Base-by-base conservation (phyloP, 2,888 invertebrate genomes). In the Sepioteuthis lessoniana region DNA sequence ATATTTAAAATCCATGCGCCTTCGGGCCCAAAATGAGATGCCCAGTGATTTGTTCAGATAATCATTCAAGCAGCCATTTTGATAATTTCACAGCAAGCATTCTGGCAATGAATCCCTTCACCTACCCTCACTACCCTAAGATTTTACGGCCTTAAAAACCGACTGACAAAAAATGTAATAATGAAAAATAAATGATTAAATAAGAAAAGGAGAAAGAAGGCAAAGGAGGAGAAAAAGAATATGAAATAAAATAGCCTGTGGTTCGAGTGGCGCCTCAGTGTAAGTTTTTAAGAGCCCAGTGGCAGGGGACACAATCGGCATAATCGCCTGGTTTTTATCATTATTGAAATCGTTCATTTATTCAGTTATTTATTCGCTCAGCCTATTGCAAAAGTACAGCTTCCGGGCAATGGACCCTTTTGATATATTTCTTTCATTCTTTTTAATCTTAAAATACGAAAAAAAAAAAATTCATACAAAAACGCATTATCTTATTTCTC, bases 281-380 rank as follows among this genome's bases (percentile, higher is more conserved):
- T 25, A 76, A 76, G n/a, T 76, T n/a, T 35, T 55, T 16, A 76
- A 76, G 76, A 76, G 76, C 76, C 16, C n/a, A 76, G 76, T n/a
- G 76, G n/a, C n/a, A 76, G 76, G 76, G 76, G 76, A 76, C n/a
- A 76, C 76, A 76, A 76, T 76, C 76, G 16, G 76, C n/a, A 76
- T 76, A n/a, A 76, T 76, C 76, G 76, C n/a, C 76, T 16, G 16
- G n/a, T 76, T 76, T 60, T 76, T 76, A 76, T 76, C 76, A n/a
- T 76, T n/a, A 76, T 76, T 76, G 13, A 76, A 76, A 76, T 76
- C 76, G 35, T 76, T n/a, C 76, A 76, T 35, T 76, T 76, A 76
- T 76, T 76, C n/a, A 76, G 76, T 76, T n/a, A 76, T 76, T 76
- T 19, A 76, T 76, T 35, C 76, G 76, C n/a, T 76, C 76, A n/a